Evolutionary conservation across 64 coral and sea anemone species (phyloP), one percentile per base, ranked within the genome.

Genomic region (Exaiptasia diaphana): DNA sequence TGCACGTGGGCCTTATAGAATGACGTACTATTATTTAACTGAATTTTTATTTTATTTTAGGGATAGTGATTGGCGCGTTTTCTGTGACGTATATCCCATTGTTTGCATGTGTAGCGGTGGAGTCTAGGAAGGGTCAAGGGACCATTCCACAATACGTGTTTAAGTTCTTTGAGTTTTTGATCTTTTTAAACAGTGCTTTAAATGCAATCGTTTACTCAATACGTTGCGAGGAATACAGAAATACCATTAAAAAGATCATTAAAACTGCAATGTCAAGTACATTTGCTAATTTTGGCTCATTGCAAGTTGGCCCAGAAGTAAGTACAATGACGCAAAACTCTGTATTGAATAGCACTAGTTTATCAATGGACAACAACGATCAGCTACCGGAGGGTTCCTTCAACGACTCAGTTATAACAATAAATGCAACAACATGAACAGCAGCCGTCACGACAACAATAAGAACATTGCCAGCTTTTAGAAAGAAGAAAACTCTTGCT

Each of bases 141-240:
- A 18, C 17, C 1, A 74, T 86, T 13, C 83, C 83, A 24, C 63
- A 74, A 5, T 75, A 63, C 46, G 0, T 86, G 0, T 67, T 86
- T 34, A 2, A 41, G 8, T 43, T 67, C 12, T 31, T 43, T 3
- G 32, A 50, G 48, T 23, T 30, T 9, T 27, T 36, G 12, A 17
- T 36, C 20, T 49, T 67, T 10, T 58, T 32, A 0, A 86, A 86
- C 73, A 67, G 71, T 3, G 73, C 83, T 0, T 48, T 86, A 0
- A 86, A 86, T 15, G 71, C 83, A 34, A 1, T 86, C 4, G 53
- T 86, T 9, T 86, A 77, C 34, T 77, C 83, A 17, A 38, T 86
- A 15, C 55, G 83, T 22, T 86, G 71, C 10, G 42, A 12, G 3
- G 44, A 52, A 24, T 86, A 77, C 83, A 77, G 56, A 21, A 32